phyloP scores from a whole-genome alignment of 2,888 invertebrate genomes.

The Microplitis manilae region DNA sequence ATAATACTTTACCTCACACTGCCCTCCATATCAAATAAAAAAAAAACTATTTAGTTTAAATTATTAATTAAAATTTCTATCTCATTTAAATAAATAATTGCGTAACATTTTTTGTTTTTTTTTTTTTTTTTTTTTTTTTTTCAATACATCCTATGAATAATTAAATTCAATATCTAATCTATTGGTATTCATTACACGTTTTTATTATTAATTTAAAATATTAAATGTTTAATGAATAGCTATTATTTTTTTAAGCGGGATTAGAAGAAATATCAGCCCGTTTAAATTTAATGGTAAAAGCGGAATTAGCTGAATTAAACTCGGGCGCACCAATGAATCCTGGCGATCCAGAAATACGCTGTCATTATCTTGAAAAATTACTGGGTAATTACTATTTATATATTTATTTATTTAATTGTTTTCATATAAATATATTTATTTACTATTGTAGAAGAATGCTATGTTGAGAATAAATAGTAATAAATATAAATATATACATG shows the following conservation, averaged over 20 bases:
- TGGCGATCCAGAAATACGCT: conserved; percentile 73
- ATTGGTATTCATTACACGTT: background rate
- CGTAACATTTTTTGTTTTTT: background rate
- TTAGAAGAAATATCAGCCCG: conserved; percentile 81
- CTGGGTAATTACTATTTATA: conserved; percentile 69
- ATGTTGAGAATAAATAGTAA: conserved; percentile 11
- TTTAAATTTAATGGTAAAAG: conserved; percentile 78
- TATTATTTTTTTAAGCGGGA: conserved; percentile 73
- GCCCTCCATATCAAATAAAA: background rate
- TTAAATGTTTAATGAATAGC: background rate
- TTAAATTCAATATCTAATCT: background rate
- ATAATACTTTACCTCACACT: background rate
- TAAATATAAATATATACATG: conserved; percentile 18
- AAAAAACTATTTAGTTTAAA: background rate
- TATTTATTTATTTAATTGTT: conserved; percentile 11
- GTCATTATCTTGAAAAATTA: conserved; percentile 75
- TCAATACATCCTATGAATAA: background rate
- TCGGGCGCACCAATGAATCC: conserved; percentile 67
- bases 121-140: background rate
- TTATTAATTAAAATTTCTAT: background rate
- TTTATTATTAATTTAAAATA: conserved; percentile 1
- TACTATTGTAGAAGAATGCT: background rate
- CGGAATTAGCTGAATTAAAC: conserved; percentile 73
- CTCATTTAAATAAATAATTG: background rate
- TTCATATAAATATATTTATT: background rate